Conservation (phyloP, 2,888 invertebrate genomes). For the Yponomeuta evonymella region DNA sequence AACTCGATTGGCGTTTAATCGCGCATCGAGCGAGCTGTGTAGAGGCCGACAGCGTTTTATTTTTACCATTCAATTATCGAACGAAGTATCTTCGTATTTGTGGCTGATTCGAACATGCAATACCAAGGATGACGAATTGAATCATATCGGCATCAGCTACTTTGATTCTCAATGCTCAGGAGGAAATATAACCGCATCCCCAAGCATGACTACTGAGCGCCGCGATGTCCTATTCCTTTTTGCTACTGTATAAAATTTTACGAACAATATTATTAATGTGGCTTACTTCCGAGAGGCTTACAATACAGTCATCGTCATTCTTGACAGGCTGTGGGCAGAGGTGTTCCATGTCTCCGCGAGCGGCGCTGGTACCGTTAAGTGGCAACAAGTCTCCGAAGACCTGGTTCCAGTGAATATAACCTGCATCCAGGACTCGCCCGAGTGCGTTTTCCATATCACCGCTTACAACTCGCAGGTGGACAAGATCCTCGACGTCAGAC, state of each 20-base stretch:
- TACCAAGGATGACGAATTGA: too few species aligned
- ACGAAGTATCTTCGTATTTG: background rate
- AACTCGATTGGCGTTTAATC: background rate
- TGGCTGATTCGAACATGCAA: too few species aligned
- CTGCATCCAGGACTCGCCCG: conserved; percentile 97
- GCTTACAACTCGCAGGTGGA: conserved; percentile 99
- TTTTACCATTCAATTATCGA: conserved; percentile 4
- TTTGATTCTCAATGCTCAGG: background rate
- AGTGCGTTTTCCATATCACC: conserved; percentile 98
- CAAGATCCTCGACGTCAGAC: conserved; percentile 97
- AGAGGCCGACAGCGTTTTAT: background rate
- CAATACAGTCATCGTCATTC: conserved; percentile 26
- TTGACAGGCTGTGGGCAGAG: conserved; percentile 95
- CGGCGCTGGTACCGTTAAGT: conserved; percentile 94
- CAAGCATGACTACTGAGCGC: background rate
- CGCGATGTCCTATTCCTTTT: too few species aligned
- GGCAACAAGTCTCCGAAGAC: conserved; percentile 99
- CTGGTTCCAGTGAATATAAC: conserved; percentile 99
- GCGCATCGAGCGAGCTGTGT: background rate
- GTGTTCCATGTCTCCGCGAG: conserved; percentile 98
- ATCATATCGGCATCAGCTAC: too few species aligned
- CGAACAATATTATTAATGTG: too few species aligned
- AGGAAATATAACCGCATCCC: background rate
- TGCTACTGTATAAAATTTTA: too few species aligned
- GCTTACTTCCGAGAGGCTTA: too few species aligned